These are phyloP conservation scores for Drosophila greeni DNA, from an alignment of 2,888 invertebrate species.

Conservation along the genomic window DNA sequence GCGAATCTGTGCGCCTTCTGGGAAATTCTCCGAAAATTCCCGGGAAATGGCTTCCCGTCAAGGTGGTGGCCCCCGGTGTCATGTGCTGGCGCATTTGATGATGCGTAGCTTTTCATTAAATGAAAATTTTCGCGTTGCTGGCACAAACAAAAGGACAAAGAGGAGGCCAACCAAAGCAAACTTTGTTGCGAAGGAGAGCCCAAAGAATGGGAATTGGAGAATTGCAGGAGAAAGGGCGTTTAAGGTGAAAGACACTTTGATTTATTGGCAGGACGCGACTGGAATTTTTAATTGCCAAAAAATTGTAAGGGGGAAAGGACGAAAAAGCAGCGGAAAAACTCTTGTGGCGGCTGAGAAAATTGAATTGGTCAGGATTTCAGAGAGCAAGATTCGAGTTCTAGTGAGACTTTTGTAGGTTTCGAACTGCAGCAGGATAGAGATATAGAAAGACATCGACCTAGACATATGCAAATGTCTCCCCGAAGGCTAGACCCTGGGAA, in stretches of 20 bases:
- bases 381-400: neutral
- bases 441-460: neutral
- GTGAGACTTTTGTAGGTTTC: neutral
- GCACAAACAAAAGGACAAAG: conserved; percentile 33
- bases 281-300: conserved; percentile 64
- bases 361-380: conserved; percentile 51
- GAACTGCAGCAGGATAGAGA: conserved; percentile 4
- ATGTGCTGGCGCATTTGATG: conserved; percentile 65
- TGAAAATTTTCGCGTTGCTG: conserved; percentile 67
- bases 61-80: conserved; percentile 42
- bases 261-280: conserved; percentile 67
- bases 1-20: conserved; percentile 9
- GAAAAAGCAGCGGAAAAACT: conserved; percentile 4
- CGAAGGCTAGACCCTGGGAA: conserved; percentile 29
- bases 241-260: conserved; percentile 63
- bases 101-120: conserved; percentile 73
- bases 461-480: conserved; percentile 50
- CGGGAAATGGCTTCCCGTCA: conserved; percentile 2
- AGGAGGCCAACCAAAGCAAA: conserved; percentile 30
- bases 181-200: conserved; percentile 56
- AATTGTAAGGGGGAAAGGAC: neutral
- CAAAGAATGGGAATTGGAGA: conserved; percentile 14
- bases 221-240: conserved; percentile 1
- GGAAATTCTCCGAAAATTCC: conserved; percentile 9
- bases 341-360: conserved; percentile 42